Conservation (phyloP, 2,888 invertebrate species). For the Epirrhoe tristata region DNA sequence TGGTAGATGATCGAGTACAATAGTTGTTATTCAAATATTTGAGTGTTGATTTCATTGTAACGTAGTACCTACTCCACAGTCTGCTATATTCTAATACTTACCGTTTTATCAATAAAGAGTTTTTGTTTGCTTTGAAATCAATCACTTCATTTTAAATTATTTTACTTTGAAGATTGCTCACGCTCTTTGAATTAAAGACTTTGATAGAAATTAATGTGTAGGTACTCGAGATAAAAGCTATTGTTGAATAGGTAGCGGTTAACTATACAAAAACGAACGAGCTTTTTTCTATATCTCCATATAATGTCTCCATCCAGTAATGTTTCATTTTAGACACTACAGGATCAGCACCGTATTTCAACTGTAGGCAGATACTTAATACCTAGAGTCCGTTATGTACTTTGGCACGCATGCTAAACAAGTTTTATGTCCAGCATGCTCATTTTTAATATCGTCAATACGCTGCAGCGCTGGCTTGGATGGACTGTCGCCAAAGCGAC, state of each 20-base stretch:
- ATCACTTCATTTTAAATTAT: neutral
- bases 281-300: neutral
- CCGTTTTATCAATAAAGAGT: neutral
- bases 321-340: neutral
- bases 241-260: neutral
- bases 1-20: slow-evolving; percentile 13
- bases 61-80: neutral
- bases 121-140: neutral
- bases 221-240: neutral
- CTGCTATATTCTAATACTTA: neutral
- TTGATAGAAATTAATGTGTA: too few species aligned
- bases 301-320: neutral
- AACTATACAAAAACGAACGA: neutral
- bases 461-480: neutral
- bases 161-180: too few species aligned
- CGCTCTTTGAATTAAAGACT: too few species aligned
- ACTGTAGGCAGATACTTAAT: neutral
- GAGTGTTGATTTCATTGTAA: slow-evolving; percentile 8
- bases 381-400: neutral
- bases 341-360: neutral
- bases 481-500: slow-evolving; percentile 5
- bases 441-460: too few species aligned
- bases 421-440: too few species aligned
- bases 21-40: slow-evolving; percentile 36
- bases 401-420: neutral